Base-by-base conservation (phyloP, 2,888 invertebrate species). In the Pollenia angustigena region DNA sequence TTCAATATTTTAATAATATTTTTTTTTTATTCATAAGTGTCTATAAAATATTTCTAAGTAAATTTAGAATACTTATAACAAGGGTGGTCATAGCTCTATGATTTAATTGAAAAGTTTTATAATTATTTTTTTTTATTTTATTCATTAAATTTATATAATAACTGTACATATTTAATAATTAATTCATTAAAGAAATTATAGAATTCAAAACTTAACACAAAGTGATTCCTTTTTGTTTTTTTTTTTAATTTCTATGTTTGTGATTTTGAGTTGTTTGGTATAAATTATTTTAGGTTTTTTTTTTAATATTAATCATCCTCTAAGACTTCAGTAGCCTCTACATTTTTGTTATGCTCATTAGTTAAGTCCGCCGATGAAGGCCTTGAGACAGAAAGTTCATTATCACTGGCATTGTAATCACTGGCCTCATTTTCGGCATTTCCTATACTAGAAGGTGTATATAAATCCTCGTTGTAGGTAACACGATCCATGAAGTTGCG, bases 401-500 rank as follows among this genome's bases (percentile, higher is more conserved):
- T 89, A 85, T 93, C 93, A 85, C 93, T 93, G 81, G 91, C 92
- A 58, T 92, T 91, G 81, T 91, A 91, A 78, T 93, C 93, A 8
- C 93, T 93, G 81, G 91, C 92, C 58, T 93, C 93, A 23, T 91
- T 92, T 84, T 93, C 93, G 0, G 90, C 92, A 0, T 90, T 92
- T 2, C 91, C 91, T 81, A 93, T 89, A 18, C 93, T 93, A 0
- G 92, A 91, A 7, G 93, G 93, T 18, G 93, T 93, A 76, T 93
- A 93, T 10, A 91, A 69, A 3, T 90, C 90, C 66, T 91, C 91
- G 40, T 90, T 91, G 87, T 95, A 95, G 0, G 96, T 96, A 50
- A 97, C 97, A 92, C 97, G 97, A 0, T 97, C 97, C 96, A 98
- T 97, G 92, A 98, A 98, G 23, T 96, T 96, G 66, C 98, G 95